A percentile compares a stretch with the other conserved stretches of the same genome.
phyloP scores from a whole-genome alignment of 2,797 vertebrate genomes.

The Mareca strepera region DNA sequence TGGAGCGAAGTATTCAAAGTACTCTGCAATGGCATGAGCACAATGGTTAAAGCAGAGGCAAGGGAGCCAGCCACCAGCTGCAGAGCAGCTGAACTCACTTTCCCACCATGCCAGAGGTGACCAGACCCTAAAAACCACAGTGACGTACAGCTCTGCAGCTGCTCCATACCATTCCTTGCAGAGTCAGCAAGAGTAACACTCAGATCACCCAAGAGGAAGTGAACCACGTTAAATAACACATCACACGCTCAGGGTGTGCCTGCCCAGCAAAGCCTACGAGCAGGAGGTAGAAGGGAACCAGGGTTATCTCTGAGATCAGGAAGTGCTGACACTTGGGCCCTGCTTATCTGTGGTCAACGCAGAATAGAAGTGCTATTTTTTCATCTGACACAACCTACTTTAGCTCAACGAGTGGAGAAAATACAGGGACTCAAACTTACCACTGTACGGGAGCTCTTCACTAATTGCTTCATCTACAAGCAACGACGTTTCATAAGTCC shows the following conservation, averaged over 20 bases:
- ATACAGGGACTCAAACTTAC: constrained; percentile 62
- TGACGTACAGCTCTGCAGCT: not conserved
- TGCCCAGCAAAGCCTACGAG: not conserved
- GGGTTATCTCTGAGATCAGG: not conserved
- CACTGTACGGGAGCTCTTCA: constrained; percentile 95
- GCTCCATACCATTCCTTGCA: no score
- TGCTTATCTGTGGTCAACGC: not conserved
- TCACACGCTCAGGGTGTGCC: accelerated
- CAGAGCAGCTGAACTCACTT: not conserved
- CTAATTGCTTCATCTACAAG: constrained; percentile 95
- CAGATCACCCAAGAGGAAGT: not conserved
- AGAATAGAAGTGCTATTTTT: not conserved
- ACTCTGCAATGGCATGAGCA: constrained; percentile 79
- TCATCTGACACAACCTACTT: not conserved
- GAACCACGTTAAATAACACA: accelerated
- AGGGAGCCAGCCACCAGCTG: not conserved
- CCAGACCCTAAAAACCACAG: not conserved
- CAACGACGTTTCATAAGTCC: constrained; percentile 96
- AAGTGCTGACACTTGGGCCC: not conserved
- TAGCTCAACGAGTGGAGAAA: not conserved
- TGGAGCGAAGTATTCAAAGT: constrained; percentile 98
- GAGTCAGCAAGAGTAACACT: not conserved
- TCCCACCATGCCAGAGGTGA: not conserved
- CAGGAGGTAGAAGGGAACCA: not conserved
- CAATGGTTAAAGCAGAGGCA: not conserved